Conservation (phyloP, 2,797 vertebrate species). For the Synanceia verrucosa region DNA sequence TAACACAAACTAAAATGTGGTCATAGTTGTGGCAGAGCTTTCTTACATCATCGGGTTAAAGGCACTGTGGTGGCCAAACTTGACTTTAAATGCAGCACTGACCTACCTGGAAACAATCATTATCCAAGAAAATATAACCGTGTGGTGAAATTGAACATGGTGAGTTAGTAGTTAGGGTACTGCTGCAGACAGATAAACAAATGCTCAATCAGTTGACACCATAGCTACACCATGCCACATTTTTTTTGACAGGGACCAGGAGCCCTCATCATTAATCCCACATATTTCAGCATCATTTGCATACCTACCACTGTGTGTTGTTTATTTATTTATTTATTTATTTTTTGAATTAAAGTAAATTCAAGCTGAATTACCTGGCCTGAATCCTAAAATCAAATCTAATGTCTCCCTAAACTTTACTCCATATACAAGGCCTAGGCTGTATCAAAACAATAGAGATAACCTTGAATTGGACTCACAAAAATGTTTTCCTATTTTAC, state of each 20-base stretch:
- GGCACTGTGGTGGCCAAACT: background rate
- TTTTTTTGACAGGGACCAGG: background rate
- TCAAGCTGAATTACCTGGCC: too few species aligned
- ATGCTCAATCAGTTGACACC: background rate
- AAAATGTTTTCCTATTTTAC: background rate
- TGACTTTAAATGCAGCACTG: background rate
- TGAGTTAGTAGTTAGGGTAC: background rate
- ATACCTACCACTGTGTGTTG: background rate
- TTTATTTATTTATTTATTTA: conserved; percentile 11
- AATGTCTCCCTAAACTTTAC: background rate
- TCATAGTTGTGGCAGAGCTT: background rate
- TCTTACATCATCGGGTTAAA: conserved; percentile 8
- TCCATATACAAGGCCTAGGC: background rate
- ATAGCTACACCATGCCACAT: background rate
- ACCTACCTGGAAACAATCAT: background rate
- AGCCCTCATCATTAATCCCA: conserved; percentile 4
- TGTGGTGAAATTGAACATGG: background rate
- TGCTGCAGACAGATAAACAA: background rate
- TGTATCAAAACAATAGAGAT: background rate
- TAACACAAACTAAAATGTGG: conserved; percentile 18
- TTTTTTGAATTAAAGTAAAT: conserved; percentile 11
- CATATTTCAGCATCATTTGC: conserved; percentile 15
- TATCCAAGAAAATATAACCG: background rate
- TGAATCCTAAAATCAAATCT: background rate
- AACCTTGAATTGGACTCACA: conserved; percentile 1